Evolutionary conservation across 2,888 invertebrate species (phyloP).

Genomic region (Formica aserva): DNA sequence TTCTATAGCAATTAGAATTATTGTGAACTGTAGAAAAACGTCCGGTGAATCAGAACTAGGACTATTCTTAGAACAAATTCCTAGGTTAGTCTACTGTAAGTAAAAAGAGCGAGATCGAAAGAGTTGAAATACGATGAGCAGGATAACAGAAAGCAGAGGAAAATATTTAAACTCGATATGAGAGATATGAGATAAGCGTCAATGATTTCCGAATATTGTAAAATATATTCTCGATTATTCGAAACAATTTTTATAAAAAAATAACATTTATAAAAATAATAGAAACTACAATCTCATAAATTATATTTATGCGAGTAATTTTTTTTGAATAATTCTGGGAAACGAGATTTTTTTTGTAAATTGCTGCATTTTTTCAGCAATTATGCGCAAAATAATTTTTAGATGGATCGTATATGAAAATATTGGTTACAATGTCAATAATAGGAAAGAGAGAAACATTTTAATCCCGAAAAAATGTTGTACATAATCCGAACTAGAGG

Average conservation of each 20-base stretch:
- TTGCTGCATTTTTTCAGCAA: constrained; percentile 27
- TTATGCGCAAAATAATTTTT: constrained; percentile 15
- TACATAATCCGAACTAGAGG: constrained; percentile 41
- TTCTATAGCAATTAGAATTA: constrained; percentile 30
- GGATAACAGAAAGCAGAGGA: neutral
- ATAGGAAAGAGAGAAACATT: constrained; percentile 39
- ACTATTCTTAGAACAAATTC: constrained; percentile 64
- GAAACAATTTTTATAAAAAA: neutral
- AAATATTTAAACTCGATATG: neutral
- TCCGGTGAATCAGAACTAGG: constrained; percentile 47
- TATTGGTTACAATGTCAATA: constrained; percentile 52
- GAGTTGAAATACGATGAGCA: constrained; percentile 17
- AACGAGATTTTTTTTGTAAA: neutral
- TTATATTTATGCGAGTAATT: neutral
- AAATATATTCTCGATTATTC: neutral
- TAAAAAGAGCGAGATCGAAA: constrained; percentile 28
- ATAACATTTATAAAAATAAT: neutral
- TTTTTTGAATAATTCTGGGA: neutral
- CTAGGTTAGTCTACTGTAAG: constrained; percentile 65
- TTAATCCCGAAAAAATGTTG: constrained; percentile 26
- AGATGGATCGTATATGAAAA: constrained; percentile 63
- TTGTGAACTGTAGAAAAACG: constrained; percentile 32
- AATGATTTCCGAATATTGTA: constrained; percentile 24
- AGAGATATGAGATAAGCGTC: constrained; percentile 11
- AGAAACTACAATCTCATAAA: constrained; percentile 1